Conservation (phyloP, 2,888 invertebrate genomes). For the Hipparchia sbordonii region DNA sequence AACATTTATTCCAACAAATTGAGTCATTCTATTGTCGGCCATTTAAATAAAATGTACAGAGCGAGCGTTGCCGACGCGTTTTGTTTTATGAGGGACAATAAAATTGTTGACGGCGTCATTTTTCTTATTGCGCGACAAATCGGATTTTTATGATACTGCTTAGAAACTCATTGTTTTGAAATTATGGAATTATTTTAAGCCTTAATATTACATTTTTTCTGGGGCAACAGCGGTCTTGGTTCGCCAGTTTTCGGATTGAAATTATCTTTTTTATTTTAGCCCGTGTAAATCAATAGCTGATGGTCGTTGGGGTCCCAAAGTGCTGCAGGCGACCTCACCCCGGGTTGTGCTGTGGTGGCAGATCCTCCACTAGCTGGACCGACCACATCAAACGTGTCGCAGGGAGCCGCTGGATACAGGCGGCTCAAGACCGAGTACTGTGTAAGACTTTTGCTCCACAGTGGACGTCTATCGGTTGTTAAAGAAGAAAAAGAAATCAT, state of each 20-base stretch:
- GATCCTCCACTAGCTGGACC: too few relatives aligned
- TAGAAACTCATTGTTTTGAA: slow-evolving; percentile 23
- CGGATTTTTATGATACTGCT: slow-evolving; percentile 42
- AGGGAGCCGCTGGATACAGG: too few relatives aligned
- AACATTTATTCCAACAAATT: slow-evolving; percentile 37
- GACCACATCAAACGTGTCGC: too few relatives aligned
- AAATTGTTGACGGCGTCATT: slow-evolving; percentile 46
- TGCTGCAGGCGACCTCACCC: too few relatives aligned
- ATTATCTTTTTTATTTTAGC: background rate
- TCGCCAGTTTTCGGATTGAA: background rate
- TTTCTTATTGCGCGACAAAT: slow-evolving; percentile 43
- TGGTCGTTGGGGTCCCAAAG: too few relatives aligned
- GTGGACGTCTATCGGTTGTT: too few relatives aligned
- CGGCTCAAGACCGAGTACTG: too few relatives aligned
- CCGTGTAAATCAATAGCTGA: too few relatives aligned
- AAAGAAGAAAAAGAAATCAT: too few relatives aligned
- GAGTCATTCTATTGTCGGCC: slow-evolving; percentile 36
- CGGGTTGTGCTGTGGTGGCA: too few relatives aligned
- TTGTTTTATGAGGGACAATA: slow-evolving; percentile 46
- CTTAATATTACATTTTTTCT: background rate
- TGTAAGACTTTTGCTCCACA: too few relatives aligned
- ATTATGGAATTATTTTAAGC: slow-evolving; percentile 13
- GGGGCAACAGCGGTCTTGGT: background rate
- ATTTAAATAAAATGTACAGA: slow-evolving; percentile 39
- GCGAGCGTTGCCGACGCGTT: slow-evolving; percentile 38